Percentiles rank a stretch among this genome's conserved stretches.
phyloP scores from a whole-genome alignment of 2,797 vertebrate species.

The Eulemur mongoz region DNA sequence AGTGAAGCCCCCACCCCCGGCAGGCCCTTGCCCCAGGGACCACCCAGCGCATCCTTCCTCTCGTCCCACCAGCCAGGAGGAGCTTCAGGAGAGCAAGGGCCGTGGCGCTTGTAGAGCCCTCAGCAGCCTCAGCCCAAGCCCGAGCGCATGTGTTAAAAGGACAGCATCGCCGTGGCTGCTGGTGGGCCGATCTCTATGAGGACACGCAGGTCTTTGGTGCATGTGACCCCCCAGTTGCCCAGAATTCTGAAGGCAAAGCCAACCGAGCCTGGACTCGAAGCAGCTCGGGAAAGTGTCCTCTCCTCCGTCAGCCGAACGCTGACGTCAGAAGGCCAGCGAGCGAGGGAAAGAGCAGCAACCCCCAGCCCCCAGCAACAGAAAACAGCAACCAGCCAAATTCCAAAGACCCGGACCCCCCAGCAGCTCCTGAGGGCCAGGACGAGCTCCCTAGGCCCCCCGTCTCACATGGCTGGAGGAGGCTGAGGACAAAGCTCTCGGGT shows the following conservation, averaged over 20 bases:
- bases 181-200: rapidly evolving
- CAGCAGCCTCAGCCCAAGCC: neutral
- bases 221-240: rapidly evolving
- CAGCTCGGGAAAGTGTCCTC: neutral
- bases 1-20: neutral
- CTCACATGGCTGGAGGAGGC: neutral
- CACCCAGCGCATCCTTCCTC: neutral
- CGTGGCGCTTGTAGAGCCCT: rapidly evolving
- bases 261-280: rapidly evolving
- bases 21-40: neutral
- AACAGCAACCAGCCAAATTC: neutral
- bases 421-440: neutral
- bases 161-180: rapidly evolving
- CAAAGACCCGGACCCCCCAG: neutral
- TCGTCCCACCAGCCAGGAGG: neutral
- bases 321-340: neutral
- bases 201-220: rapidly evolving
- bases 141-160: rapidly evolving
- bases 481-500: neutral
- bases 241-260: neutral
- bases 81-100: rapidly evolving
- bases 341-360: rapidly evolving
- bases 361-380: neutral
- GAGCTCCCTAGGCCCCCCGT: neutral
- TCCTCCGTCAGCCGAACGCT: rapidly evolving